These are phyloP conservation scores for Trialeurodes vaporariorum DNA, from an alignment of 1,140 invertebrate genomes.

Conservation along the genomic window DNA sequence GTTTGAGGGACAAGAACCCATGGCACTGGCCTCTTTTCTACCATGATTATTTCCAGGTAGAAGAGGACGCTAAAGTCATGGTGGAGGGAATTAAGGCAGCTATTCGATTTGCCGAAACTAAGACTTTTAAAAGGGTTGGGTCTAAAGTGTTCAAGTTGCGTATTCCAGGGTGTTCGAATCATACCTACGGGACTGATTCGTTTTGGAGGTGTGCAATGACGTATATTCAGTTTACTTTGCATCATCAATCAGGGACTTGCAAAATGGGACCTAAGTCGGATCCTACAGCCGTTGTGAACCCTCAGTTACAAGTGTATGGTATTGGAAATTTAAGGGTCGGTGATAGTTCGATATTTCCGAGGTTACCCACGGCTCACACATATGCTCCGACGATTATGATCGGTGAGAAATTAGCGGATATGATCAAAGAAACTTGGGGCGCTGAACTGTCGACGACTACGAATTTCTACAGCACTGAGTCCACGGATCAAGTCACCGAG, in stretches of 20 bases:
- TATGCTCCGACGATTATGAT: conserved; percentile 70
- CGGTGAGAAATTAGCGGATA: conserved; percentile 69
- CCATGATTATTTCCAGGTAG: conserved; percentile 55
- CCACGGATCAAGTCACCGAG: not conserved
- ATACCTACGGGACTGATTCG: conserved; percentile 43
- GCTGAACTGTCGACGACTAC: not conserved
- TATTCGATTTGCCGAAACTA: conserved; percentile 44
- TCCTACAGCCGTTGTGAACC: conserved; percentile 56
- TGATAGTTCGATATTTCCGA: conserved; percentile 65
- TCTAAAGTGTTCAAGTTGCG: conserved; percentile 41
- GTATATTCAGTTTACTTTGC: conserved; percentile 46
- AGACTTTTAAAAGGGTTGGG: conserved; percentile 45
- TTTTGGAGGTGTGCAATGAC: conserved; percentile 65
- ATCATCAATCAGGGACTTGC: conserved; percentile 43
- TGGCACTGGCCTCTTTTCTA: conserved; percentile 57
- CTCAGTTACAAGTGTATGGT: conserved; percentile 54
- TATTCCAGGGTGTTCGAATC: conserved; percentile 44
- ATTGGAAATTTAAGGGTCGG: conserved; percentile 54
- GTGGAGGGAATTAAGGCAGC: conserved; percentile 52
- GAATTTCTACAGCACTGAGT: not conserved
- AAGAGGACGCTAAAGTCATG: conserved; percentile 50
- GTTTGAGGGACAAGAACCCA: conserved; percentile 55
- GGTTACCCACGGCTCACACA: conserved; percentile 54
- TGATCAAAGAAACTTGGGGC: conserved; percentile 53
- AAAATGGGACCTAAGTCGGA: conserved; percentile 57